phyloP scores from a whole-genome alignment of 1,140 invertebrate species.

The Dinoponera quadriceps region DNA sequence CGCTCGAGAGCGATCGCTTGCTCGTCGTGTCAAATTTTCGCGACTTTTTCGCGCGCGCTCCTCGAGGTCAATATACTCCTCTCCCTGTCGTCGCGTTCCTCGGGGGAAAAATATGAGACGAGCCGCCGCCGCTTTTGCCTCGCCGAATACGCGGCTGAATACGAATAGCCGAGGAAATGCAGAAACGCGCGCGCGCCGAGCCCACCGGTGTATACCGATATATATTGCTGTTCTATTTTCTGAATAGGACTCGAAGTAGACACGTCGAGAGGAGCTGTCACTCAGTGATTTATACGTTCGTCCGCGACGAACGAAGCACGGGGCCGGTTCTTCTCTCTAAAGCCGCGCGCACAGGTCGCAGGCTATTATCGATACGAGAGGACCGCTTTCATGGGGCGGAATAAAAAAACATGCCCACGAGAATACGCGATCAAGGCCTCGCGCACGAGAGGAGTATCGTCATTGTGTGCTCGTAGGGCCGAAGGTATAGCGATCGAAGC shows the following conservation, averaged over 20 bases:
- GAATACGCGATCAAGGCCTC: conserved; percentile 50
- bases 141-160: conserved; percentile 38
- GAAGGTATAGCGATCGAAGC: not conserved
- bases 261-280: conserved; percentile 78
- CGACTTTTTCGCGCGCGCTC: too few species aligned
- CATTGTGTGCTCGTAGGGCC: conserved; percentile 18
- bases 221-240: conserved; percentile 79
- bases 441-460: conserved; percentile 8
- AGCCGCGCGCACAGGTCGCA: conserved; percentile 37
- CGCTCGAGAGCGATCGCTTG: too few species aligned
- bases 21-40: too few species aligned
- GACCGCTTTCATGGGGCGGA: conserved; percentile 11
- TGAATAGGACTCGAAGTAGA: conserved; percentile 80
- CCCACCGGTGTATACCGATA: conserved; percentile 32
- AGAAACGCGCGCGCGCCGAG: not conserved
- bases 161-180: conserved; percentile 54
- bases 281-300: conserved; percentile 82
- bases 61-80: too few species aligned
- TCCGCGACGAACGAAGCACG: conserved; percentile 75
- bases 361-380: conserved; percentile 37
- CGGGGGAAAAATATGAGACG: conserved; percentile 1
- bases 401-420: conserved; percentile 14
- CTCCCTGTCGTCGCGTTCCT: too few species aligned
- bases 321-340: conserved; percentile 48
- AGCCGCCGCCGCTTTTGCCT: conserved; percentile 5